A percentile compares a stretch with the other conserved stretches of the same genome.
phyloP scores from a whole-genome alignment of 2,888 invertebrate species.

The Agrotis clavis region DNA sequence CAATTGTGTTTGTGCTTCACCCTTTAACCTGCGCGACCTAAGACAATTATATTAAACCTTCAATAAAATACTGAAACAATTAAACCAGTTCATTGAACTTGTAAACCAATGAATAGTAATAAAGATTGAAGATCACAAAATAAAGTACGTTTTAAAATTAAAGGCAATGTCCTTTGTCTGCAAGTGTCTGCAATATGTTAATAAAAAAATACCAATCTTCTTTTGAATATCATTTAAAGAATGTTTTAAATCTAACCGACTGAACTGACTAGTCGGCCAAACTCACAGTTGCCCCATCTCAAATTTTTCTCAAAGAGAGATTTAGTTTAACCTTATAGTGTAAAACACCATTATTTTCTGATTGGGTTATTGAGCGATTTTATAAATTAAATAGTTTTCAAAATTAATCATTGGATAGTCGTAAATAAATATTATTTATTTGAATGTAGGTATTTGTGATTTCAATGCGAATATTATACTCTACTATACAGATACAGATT shows the following conservation, averaged over 20 bases:
- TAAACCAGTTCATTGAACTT: conserved; percentile 1
- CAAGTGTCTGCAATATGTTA: not conserved
- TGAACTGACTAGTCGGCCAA: no score
- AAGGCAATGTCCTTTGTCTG: not conserved
- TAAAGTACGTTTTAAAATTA: conserved; percentile 11
- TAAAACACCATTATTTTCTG: no score
- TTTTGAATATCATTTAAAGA: conserved; percentile 9
- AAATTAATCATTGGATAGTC: conserved; percentile 4
- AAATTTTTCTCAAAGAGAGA: no score
- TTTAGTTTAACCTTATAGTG: no score
- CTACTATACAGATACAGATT: not conserved
- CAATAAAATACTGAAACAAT: conserved; percentile 15
- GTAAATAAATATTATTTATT: no score
- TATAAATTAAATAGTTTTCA: conserved; percentile 4
- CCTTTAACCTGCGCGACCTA: not conserved
- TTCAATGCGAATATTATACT: conserved; percentile 1
- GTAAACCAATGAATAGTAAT: conserved; percentile 4
- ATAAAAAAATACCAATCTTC: conserved; percentile 28
- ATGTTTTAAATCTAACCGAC: not conserved
- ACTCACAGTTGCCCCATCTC: no score
- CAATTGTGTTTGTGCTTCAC: not conserved
- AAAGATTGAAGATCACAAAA: conserved; percentile 22
- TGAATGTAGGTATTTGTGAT: not conserved
- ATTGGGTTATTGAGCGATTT: not conserved
- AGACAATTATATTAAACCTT: conserved; percentile 3